phyloP scores from a whole-genome alignment of 2,888 invertebrate species.

The Metalampra italica region DNA sequence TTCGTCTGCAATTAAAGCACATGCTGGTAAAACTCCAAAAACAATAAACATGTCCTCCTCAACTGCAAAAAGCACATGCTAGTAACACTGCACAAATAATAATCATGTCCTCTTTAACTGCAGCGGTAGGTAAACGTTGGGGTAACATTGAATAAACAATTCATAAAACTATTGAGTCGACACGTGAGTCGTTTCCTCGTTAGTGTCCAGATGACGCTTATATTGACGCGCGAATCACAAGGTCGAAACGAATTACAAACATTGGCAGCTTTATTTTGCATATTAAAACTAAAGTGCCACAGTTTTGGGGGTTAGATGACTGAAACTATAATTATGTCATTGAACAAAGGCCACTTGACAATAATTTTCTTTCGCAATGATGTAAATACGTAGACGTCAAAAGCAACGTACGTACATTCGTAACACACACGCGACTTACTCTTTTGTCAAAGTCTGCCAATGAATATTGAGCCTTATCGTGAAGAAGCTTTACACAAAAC shows the following conservation, averaged over 20 bases:
- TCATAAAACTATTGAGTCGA: neutral
- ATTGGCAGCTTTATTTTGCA: conserved; percentile 4
- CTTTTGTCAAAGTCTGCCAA: conserved; percentile 51
- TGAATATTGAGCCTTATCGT: conserved; percentile 64
- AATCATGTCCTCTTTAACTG: neutral
- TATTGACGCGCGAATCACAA: conserved; percentile 15
- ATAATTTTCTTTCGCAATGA: conserved; percentile 15
- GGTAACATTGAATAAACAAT: neutral
- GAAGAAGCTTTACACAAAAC: conserved; percentile 64
- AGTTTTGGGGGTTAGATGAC: neutral
- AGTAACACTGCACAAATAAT: conserved; percentile 19
- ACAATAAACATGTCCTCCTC: conserved; percentile 81
- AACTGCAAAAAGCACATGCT: conserved; percentile 67
- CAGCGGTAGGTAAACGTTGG: neutral
- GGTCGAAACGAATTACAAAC: conserved; percentile 8
- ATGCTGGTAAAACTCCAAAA: conserved; percentile 23
- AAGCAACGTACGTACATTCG: conserved; percentile 33
- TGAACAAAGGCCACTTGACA: conserved; percentile 44
- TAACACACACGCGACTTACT: conserved; percentile 57
- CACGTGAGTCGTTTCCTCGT: conserved; percentile 13
- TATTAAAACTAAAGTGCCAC: neutral
- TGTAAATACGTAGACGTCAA: conserved; percentile 57
- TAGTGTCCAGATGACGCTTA: conserved; percentile 27
- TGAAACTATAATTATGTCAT: conserved; percentile 14
- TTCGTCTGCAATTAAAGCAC: conserved; percentile 77